These are phyloP conservation scores for Plutella xylostella DNA, from an alignment of 2,888 invertebrate species.

Conservation along the genomic window DNA sequence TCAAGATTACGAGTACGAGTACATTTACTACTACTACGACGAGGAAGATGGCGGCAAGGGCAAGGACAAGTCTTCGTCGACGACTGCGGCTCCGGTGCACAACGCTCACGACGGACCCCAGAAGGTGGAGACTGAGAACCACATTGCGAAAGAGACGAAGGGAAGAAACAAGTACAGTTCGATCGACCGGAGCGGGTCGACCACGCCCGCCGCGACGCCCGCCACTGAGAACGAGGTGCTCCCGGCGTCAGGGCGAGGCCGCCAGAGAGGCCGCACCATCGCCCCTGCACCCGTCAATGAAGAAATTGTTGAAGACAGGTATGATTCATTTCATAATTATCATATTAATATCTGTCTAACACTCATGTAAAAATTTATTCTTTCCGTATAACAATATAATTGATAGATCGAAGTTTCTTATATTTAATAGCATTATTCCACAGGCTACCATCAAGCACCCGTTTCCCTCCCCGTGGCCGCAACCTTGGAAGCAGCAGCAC, in stretches of 20 bases:
- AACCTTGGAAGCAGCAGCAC: constrained; percentile 46
- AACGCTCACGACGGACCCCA: constrained; percentile 74
- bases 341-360: too few relatives aligned
- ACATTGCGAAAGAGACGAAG: constrained; percentile 49
- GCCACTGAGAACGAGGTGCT: constrained; percentile 77
- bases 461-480: constrained; percentile 82
- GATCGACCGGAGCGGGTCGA: constrained; percentile 55
- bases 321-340: constrained; percentile 18
- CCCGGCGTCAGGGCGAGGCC: constrained; percentile 53
- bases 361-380: too few relatives aligned
- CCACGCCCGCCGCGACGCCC: constrained; percentile 47
- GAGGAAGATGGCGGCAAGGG: constrained; percentile 75
- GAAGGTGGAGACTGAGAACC: constrained; percentile 55
- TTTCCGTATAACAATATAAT: too few relatives aligned
- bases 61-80: constrained; percentile 30
- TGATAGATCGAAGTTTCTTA: too few relatives aligned
- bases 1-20: constrained; percentile 92
- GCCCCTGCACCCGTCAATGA: constrained; percentile 61
- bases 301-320: constrained; percentile 64
- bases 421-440: constrained; percentile 16
- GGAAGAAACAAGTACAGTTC: constrained; percentile 68
- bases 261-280: constrained; percentile 60
- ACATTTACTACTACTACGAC: constrained; percentile 91
- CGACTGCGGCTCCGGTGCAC: constrained; percentile 35
- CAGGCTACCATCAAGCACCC: constrained; percentile 84